These are phyloP conservation scores for Centrocercus urophasianus DNA, from an alignment of 2,113 vertebrate species.

Conservation along the genomic window DNA sequence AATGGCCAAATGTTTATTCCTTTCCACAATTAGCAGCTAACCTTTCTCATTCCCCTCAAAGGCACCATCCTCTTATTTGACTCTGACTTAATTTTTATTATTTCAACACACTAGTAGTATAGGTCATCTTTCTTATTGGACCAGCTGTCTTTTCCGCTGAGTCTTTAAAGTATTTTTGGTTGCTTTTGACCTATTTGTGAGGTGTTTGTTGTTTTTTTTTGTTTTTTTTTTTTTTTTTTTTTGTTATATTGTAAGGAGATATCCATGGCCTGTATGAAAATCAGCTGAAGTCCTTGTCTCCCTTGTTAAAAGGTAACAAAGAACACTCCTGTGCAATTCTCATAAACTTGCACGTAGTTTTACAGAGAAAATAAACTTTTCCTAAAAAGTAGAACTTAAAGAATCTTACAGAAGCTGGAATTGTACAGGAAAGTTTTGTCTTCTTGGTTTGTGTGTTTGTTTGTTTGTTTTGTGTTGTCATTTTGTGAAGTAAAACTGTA, in stretches of 20 bases:
- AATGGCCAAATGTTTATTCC: background rate
- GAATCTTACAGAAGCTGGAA: background rate
- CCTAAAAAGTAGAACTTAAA: background rate
- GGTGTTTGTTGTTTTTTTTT: background rate
- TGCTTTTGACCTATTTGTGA: background rate
- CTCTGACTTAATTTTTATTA: constrained; percentile 5
- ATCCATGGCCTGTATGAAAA: fast-evolving
- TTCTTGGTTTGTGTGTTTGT: background rate
- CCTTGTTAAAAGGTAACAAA: background rate
- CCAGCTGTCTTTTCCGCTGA: background rate
- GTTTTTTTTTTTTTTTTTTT: background rate
- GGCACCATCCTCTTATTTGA: background rate
- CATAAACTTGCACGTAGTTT: background rate
- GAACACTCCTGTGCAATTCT: fast-evolving
- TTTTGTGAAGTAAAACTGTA: background rate
- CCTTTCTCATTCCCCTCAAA: background rate
- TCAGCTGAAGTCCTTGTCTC: background rate
- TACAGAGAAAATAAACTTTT: background rate
- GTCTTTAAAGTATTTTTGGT: background rate
- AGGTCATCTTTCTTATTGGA: background rate
- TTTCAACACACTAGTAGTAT: background rate
- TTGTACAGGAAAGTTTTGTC: background rate
- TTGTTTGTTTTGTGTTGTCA: background rate
- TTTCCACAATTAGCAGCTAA: constrained; percentile 4
- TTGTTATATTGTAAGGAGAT: background rate